A percentile compares a stretch with the other conserved stretches of the same genome.
phyloP scores from a whole-genome alignment of 2,888 invertebrate genomes.

The Trichopria drosophilae region DNA sequence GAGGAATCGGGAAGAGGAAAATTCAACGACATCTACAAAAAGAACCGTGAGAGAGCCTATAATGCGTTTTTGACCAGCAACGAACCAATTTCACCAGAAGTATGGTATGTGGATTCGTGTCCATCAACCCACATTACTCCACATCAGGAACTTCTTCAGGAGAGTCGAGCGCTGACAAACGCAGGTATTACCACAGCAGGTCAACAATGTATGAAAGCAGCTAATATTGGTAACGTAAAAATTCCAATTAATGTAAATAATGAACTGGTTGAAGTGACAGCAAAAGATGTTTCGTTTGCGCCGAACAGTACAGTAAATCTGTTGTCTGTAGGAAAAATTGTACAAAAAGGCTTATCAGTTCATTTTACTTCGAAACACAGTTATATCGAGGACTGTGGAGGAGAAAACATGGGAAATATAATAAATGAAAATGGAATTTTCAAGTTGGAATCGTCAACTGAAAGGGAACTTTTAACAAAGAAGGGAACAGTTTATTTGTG shows the following conservation, averaged over 20 bases:
- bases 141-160: conserved; percentile 24
- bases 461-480: conserved; percentile 20
- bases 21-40: no score
- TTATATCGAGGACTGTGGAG: conserved; percentile 21
- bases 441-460: conserved; percentile 7
- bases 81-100: no score
- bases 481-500: conserved; percentile 27
- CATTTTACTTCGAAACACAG: no score
- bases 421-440: conserved; percentile 18
- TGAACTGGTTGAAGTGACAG: conserved; percentile 1
- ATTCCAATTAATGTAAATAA: conserved; percentile 21
- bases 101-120: conserved; percentile 53
- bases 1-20: no score
- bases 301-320: conserved; percentile 31
- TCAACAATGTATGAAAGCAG: conserved; percentile 21
- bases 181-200: conserved; percentile 22
- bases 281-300: conserved; percentile 23
- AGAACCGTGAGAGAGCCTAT: no score
- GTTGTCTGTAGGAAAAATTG: conserved; percentile 32
- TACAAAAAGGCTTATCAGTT: conserved; percentile 16
- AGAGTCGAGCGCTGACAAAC: background rate
- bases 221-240: conserved; percentile 28
- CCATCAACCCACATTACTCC: conserved; percentile 41
- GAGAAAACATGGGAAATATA: conserved; percentile 15
- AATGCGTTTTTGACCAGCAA: no score